A percentile compares a stretch with the other conserved stretches of the same genome.
Evolutionary conservation across 2,113 vertebrate species (phyloP).

Genomic region (Telmatochromis sp.): DNA sequence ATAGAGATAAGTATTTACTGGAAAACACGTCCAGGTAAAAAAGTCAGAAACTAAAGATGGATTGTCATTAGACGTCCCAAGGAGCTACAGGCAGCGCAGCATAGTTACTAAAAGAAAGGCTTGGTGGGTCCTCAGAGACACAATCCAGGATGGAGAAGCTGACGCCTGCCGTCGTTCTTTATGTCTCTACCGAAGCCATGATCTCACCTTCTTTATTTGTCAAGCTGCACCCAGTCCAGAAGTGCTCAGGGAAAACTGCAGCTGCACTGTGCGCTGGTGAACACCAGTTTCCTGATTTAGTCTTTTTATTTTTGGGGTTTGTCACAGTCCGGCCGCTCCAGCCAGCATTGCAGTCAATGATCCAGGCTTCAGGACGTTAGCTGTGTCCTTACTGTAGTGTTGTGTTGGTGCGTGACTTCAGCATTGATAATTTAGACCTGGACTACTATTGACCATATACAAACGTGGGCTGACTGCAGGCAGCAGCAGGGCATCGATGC

Average conservation of each 20-base stretch:
- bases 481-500: neutral
- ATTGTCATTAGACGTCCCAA: neutral
- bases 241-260: slow-evolving; percentile 74
- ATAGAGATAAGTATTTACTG: neutral
- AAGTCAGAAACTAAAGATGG: neutral
- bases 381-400: neutral
- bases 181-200: slow-evolving; percentile 56
- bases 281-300: neutral
- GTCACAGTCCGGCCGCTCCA: neutral
- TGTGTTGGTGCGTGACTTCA: neutral
- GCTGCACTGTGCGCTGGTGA: slow-evolving; percentile 50
- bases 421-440: neutral
- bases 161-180: neutral
- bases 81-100: neutral
- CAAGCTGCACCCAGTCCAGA: slow-evolving; percentile 56
- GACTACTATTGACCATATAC: neutral
- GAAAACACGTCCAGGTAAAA: slow-evolving; percentile 6
- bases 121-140: neutral
- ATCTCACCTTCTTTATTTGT: slow-evolving; percentile 9
- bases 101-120: neutral
- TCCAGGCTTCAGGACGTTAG: neutral
- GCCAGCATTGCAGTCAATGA: neutral
- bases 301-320: neutral
- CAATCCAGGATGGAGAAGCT: slow-evolving; percentile 2
- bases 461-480: neutral